These are phyloP conservation scores for Hemithea aestivaria DNA, from an alignment of 2,888 invertebrate genomes.

Conservation along the genomic window DNA sequence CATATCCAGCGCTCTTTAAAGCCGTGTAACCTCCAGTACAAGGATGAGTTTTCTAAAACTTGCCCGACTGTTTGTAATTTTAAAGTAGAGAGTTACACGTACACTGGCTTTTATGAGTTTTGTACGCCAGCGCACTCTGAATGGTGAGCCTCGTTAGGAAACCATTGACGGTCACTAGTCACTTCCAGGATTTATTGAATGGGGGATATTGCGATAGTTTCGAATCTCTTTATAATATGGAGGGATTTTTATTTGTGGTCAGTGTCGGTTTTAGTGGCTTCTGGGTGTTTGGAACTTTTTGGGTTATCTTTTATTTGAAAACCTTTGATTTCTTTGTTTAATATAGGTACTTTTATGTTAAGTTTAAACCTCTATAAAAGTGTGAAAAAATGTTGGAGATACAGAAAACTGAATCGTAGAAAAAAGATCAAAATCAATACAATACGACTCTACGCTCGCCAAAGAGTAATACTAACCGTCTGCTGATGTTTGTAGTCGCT, in stretches of 20 bases:
- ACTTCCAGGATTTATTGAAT: slow-evolving; percentile 16
- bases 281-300: not conserved
- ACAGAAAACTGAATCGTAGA: no score
- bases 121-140: slow-evolving; percentile 37
- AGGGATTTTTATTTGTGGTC: slow-evolving; percentile 5
- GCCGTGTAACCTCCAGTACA: slow-evolving; percentile 23
- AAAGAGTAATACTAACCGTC: no score
- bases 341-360: no score
- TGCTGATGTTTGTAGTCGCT: no score
- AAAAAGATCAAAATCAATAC: no score
- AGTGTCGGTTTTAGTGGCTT: no score
- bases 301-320: no score
- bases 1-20: slow-evolving; percentile 30
- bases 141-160: slow-evolving; percentile 41
- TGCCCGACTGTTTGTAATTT: slow-evolving; percentile 73
- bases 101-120: slow-evolving; percentile 64
- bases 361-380: no score
- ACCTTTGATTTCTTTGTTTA: no score
- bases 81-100: slow-evolving; percentile 69
- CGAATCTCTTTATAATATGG: slow-evolving; percentile 10
- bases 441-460: no score
- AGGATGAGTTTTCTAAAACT: slow-evolving; percentile 72
- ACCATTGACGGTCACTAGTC: slow-evolving; percentile 30
- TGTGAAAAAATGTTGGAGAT: no score
- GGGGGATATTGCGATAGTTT: slow-evolving; percentile 21